Evolutionary conservation across 2,113 vertebrate genomes (phyloP), one percentile per base, ranked within the genome.

Genomic region (Glaucidium brasilianum): DNA sequence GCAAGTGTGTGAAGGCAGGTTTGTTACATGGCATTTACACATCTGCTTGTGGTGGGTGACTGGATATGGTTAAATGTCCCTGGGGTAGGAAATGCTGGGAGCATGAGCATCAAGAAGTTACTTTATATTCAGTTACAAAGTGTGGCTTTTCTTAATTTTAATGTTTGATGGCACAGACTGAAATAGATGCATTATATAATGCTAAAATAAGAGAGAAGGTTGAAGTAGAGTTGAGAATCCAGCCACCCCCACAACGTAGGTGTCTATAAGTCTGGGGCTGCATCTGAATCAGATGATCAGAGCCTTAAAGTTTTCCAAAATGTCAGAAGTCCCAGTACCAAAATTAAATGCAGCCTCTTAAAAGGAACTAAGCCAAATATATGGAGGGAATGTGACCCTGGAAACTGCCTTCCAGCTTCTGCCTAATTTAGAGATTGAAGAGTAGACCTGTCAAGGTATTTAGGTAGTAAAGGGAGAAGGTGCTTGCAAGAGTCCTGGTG

Each of bases 111-210:
- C 67, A 43, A 85, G 78, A 87, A 85, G 53, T 84, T 68, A 64
- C 69, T 92, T 95, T 68, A 49, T 90, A 75, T 75, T 82, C 89
- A 90, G 55, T 77, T 85, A 30, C 7, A 41, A 89, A 94, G 71
- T 0, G 0, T 64, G 58, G 32, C 73, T 91, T 86, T 85, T 82
- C 84, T 76, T 88, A 47, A 85, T 95, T 92, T 94, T 82, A 7
- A 32, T 67, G 62, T 91, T 96, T 82, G 92, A 90, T 92, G 84
- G 84, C 71, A 73, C 69, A 47, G 89, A 92, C 83, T 59, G 81
- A 97, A 97, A 97, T 95, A 96, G 94, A 62, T 79, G 64, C 1
- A 10, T 97, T 97, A 96, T 73, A 39, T 94, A 97, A 95, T 30
- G 58, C 53, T 67, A 34, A 96, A 95, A 75, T 60, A 78, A 73